These are phyloP conservation scores for Macroteleia sp. DNA, from an alignment of 2,888 invertebrate genomes.

Conservation along the genomic window DNA sequence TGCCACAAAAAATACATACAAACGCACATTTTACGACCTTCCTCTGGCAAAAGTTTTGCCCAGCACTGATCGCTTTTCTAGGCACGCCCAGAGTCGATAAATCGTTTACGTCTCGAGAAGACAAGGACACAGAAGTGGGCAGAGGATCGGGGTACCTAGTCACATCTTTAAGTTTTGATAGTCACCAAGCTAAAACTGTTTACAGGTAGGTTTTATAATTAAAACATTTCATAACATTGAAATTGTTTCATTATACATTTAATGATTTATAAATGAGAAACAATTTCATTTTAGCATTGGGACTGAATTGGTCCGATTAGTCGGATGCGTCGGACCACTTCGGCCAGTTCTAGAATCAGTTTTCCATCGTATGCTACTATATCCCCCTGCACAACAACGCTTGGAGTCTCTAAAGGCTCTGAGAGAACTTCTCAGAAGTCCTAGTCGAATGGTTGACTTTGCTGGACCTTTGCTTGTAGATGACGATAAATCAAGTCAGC, in stretches of 20 bases:
- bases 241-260: too few species aligned
- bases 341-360: conserved; percentile 96
- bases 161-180: conserved; percentile 91
- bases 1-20: conserved; percentile 92
- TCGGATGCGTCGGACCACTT: conserved; percentile 93
- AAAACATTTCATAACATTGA: too few species aligned
- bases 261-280: too few species aligned
- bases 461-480: conserved; percentile 86
- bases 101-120: conserved; percentile 89
- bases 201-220: conserved; percentile 87
- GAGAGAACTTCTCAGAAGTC: conserved; percentile 91
- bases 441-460: conserved; percentile 91
- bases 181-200: conserved; percentile 94
- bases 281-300: conserved; percentile 94
- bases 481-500: conserved; percentile 87
- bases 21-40: conserved; percentile 95
- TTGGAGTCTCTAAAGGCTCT: conserved; percentile 93
- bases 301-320: conserved; percentile 93
- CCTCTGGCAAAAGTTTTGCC: conserved; percentile 96
- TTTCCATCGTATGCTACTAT: conserved; percentile 95
- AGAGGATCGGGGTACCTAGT: conserved; percentile 89
- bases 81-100: conserved; percentile 94
- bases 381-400: conserved; percentile 93
- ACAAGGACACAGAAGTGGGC: conserved; percentile 85
- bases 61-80: conserved; percentile 93